These are phyloP conservation scores for Protonibea diacanthus DNA, from an alignment of 2,797 vertebrate species.

Conservation along the genomic window DNA sequence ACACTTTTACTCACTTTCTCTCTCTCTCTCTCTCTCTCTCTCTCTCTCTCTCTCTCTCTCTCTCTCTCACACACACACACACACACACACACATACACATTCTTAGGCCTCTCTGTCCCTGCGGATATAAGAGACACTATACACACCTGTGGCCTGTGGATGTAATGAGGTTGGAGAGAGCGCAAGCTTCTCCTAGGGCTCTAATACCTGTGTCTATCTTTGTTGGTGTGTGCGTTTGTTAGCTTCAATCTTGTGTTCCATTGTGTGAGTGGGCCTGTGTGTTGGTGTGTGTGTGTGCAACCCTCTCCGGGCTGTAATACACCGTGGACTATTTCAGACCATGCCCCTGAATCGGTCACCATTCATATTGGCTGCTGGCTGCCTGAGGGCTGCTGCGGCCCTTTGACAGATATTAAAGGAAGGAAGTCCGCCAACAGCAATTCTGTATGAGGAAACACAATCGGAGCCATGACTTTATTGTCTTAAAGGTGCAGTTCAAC, in stretches of 20 bases:
- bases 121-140: constrained; percentile 51
- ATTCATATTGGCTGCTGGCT: constrained; percentile 76
- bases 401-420: constrained; percentile 81
- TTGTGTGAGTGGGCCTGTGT: constrained; percentile 26
- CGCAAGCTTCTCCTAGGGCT: constrained; percentile 55
- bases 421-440: constrained; percentile 67
- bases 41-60: neutral
- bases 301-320: constrained; percentile 74
- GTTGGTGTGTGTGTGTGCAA: constrained; percentile 8
- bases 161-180: constrained; percentile 73
- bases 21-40: neutral
- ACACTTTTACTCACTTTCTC: neutral
- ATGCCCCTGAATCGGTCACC: constrained; percentile 77
- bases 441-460: constrained; percentile 76
- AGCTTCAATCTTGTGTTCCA: constrained; percentile 30
- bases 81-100: constrained; percentile 27
- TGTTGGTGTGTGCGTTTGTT: constrained; percentile 48
- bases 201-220: constrained; percentile 60
- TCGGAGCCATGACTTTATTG: constrained; percentile 72
- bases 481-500: constrained; percentile 75
- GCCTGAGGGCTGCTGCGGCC: constrained; percentile 62
- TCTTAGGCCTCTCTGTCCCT: constrained; percentile 36
- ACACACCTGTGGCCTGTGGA: constrained; percentile 71
- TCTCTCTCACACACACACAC: constrained; percentile 15
- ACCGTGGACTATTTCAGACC: constrained; percentile 76